Conservation (phyloP, 2,797 vertebrate species). For the Choloepus didactylus region DNA sequence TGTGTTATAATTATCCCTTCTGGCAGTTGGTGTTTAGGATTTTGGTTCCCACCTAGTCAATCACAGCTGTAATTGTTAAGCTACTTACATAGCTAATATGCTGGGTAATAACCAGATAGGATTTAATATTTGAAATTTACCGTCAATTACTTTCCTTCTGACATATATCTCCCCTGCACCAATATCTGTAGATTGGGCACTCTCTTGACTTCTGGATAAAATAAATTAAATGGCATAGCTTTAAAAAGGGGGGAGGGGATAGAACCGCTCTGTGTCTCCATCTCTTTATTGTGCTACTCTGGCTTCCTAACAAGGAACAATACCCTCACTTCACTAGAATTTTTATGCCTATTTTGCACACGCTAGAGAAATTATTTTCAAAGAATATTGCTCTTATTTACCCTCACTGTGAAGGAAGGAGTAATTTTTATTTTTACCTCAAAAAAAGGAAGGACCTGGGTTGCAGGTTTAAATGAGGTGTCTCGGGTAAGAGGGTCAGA, state of each 20-base stretch:
- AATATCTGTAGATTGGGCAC: conserved; percentile 85
- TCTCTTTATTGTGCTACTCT: rapidly evolving
- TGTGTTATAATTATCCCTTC: conserved; percentile 93
- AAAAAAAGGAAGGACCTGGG: rapidly evolving
- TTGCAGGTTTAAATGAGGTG: too few species aligned
- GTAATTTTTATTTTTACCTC: not conserved
- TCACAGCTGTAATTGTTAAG: conserved; percentile 92
- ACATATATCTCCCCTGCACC: conserved; percentile 84
- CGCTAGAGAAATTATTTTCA: not conserved
- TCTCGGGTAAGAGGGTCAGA: too few species aligned
- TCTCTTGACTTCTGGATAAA: conserved; percentile 81
- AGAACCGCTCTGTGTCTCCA: not conserved
- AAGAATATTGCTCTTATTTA: not conserved
- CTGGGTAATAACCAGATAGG: conserved; percentile 92
- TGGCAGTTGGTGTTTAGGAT: conserved; percentile 91
- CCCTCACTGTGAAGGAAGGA: not conserved
- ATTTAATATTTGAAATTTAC: conserved; percentile 91
- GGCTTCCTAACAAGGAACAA: not conserved
- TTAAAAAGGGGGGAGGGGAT: conserved; percentile 68
- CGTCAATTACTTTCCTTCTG: conserved; percentile 90
- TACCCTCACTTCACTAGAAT: rapidly evolving
- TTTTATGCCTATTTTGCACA: rapidly evolving
- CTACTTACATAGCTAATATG: conserved; percentile 90
- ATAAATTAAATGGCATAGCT: conserved; percentile 80
- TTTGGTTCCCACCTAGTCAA: conserved; percentile 93